Evolutionary conservation across 2,888 invertebrate genomes (phyloP), one percentile per base, ranked within the genome.

Genomic region (Scaeva pyrastri): DNA sequence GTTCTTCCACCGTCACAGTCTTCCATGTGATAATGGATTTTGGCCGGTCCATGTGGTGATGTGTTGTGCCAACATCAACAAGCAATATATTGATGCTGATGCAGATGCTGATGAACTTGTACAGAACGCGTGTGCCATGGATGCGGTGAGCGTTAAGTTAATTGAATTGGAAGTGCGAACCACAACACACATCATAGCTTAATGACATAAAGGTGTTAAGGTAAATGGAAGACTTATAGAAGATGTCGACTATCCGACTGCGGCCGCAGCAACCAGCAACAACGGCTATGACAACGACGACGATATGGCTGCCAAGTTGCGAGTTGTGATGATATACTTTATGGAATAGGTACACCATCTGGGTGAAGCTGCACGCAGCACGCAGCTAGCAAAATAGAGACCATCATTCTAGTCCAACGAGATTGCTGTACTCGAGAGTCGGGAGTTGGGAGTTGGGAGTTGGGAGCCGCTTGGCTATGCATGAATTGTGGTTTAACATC

Each of bases 201-300:
- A 81, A 81, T 85, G 76, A 85, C 76, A 76, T 58, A 85, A 81
- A 86, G 86, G 86, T 86, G 82, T 86, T 86, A 82, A 86, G 86
- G 82, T 78, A 82, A 86, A 82, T 75, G 45, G 64, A 72, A 80
- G 75, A 75, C 43, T 64, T n/a, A n/a, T n/a, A 52, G 45, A 52
- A 43, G 70, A 71, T 26, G 48, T 36, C 31, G 58, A 43, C 41
- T 7, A 23, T n/a, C n/a, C 26, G 56, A 55, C 10, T 5, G 31
- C 21, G 2, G n/a, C n/a, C n/a, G n/a, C n/a, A n/a, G n/a, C n/a
- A n/a, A n/a, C n/a, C n/a, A n/a, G n/a, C n/a, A n/a, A n/a, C n/a
- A n/a, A n/a, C n/a, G n/a, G n/a, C n/a, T n/a, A n/a, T n/a, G n/a
- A n/a, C n/a, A n/a, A 45, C 64, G 64, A 64, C 64, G 64, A 64